Evolutionary conservation across 2,888 invertebrate genomes (phyloP), one percentile per base, ranked within the genome.

Genomic region (Erebia aethiops): DNA sequence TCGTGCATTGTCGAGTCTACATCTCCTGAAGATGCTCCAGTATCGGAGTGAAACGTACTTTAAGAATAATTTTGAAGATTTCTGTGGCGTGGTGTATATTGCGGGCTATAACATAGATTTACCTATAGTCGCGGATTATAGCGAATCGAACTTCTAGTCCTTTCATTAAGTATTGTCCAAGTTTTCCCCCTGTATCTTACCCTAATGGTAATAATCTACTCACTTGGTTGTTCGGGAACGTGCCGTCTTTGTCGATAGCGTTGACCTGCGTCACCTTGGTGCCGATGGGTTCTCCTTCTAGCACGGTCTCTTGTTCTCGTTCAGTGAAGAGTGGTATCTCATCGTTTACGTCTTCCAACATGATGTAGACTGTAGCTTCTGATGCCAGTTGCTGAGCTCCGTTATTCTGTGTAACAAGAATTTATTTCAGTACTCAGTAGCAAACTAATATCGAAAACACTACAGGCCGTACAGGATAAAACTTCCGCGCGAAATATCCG

Each of bases 241-340:
- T 98, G 81, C 98, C 98, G 86, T 98, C 98, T 89, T 98, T 98
- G 92, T 98, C 98, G 80, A 98, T 98, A 70, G 98, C 98, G 92
- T 98, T 98, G 86, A 98, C 98, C 94, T 98, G 98, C 52, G 98
- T 98, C 79, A 98, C 98, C 94, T 98, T 98, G 77, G 98, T 98
- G 75, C 98, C 98, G 79, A 98, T 96, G 56, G 98, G 98, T 89
- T 98, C 98, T 73, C 99, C 98, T 91, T 98, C 98, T 79, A 98
- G 94, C 71, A 98, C 98, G 5, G 98, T 98, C 94, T 98, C 98
- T 87, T 98, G 98, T 88, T 98, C 98, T 76, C 99, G 95, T 91
- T 98, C 98, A 72, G 98, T 98, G 92, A 99, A 99, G 77, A 98
- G 94, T 35, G 99, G 99, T 82, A 98, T 98, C 92, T 99, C 99